phyloP scores from a whole-genome alignment of 2,113 vertebrate species.

The Malurus melanocephalus region DNA sequence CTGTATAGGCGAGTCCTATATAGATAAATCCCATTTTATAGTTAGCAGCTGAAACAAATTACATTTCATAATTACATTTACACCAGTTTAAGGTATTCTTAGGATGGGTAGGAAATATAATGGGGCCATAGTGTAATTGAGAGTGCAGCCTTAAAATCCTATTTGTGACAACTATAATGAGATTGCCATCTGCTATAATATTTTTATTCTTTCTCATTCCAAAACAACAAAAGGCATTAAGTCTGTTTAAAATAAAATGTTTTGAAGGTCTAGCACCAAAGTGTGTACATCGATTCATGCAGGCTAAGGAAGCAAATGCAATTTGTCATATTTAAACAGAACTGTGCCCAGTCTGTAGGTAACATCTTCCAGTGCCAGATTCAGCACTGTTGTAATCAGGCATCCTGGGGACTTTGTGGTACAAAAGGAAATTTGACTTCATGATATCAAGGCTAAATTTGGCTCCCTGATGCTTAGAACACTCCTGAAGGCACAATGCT shows the following conservation, averaged over 20 bases:
- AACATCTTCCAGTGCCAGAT: slow-evolving; percentile 39
- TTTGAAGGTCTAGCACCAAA: slow-evolving; percentile 25
- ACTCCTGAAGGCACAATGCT: slow-evolving; percentile 19
- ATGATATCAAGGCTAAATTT: slow-evolving; percentile 46
- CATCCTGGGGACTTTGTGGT: slow-evolving; percentile 20
- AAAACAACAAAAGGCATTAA: slow-evolving; percentile 11
- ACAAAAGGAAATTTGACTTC: slow-evolving; percentile 51
- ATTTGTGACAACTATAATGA: slow-evolving; percentile 38
- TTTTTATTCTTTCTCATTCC: slow-evolving; percentile 35
- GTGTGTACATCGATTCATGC: neutral
- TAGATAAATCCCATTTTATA: slow-evolving; percentile 17
- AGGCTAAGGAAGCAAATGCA: slow-evolving; percentile 22
- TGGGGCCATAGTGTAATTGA: neutral
- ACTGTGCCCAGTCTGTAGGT: slow-evolving; percentile 46
- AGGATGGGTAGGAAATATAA: neutral
- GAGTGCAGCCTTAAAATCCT: slow-evolving; percentile 38
- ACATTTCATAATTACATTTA: slow-evolving; percentile 40
- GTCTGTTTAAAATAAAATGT: neutral
- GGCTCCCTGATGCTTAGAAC: neutral
- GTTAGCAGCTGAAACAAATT: slow-evolving; percentile 21
- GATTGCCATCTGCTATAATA: slow-evolving; percentile 19
- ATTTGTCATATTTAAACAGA: slow-evolving; percentile 38
- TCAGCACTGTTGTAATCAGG: slow-evolving; percentile 36
- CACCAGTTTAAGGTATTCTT: neutral
- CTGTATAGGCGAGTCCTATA: neutral